Evolutionary conservation across 2,888 invertebrate genomes (phyloP).

Genomic region (Phasia obesa): DNA sequence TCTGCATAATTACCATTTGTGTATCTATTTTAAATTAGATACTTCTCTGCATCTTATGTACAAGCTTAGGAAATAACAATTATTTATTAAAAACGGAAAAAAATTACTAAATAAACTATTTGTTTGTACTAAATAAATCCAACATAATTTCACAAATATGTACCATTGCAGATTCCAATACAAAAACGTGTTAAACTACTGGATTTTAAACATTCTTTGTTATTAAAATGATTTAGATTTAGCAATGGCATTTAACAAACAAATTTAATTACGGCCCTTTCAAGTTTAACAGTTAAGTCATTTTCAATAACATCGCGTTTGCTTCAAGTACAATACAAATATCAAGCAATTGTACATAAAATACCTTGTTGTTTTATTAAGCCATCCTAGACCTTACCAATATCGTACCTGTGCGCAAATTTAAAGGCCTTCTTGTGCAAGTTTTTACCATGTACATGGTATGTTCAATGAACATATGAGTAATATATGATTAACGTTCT

Average conservation of each 20-base stretch:
- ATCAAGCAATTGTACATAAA: constrained; percentile 5
- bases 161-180: too few species aligned
- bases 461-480: constrained; percentile 11
- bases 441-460: constrained; percentile 17
- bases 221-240: neutral
- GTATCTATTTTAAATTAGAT: too few species aligned
- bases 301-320: neutral
- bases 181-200: too few species aligned
- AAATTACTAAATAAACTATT: too few species aligned
- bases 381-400: constrained; percentile 18
- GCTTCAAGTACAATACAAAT: constrained; percentile 12
- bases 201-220: neutral
- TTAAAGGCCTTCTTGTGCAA: neutral
- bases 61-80: too few species aligned
- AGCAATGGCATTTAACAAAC: neutral
- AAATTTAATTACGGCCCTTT: neutral
- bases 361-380: neutral
- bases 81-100: too few species aligned
- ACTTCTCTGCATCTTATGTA: too few species aligned
- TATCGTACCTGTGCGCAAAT: constrained; percentile 14
- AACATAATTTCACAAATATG: too few species aligned
- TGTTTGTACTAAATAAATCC: too few species aligned
- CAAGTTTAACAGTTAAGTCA: neutral
- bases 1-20: too few species aligned
- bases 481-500: constrained; percentile 6